These are phyloP conservation scores for Calidris pygmaea DNA, from an alignment of 2,113 vertebrate genomes.

Conservation along the genomic window DNA sequence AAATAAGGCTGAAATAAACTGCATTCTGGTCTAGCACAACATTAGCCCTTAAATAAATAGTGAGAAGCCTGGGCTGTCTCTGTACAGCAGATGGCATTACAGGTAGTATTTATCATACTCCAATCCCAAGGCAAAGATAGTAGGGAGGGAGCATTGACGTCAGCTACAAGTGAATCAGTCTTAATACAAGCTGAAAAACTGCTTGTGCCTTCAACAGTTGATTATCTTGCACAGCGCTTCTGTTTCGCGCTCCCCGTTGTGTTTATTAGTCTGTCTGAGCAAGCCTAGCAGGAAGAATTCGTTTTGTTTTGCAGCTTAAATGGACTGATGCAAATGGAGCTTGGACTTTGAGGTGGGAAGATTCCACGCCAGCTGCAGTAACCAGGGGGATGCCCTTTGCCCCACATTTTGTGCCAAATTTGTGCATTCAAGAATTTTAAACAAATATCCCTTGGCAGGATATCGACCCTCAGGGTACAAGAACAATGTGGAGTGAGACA, in stretches of 20 bases:
- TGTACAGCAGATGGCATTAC: slow-evolving; percentile 62
- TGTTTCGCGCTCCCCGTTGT: not conserved
- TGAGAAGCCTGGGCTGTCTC: not conserved
- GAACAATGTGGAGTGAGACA: not conserved
- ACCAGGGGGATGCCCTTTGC: slow-evolving; percentile 60
- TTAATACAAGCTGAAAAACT: slow-evolving; percentile 11
- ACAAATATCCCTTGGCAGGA: slow-evolving; percentile 41
- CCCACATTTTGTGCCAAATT: slow-evolving; percentile 49
- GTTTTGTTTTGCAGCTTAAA: slow-evolving; percentile 23
- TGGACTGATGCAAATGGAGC: slow-evolving; percentile 8
- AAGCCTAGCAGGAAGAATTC: slow-evolving; percentile 10
- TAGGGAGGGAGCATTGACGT: not conserved
- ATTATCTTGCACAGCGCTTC: not conserved
- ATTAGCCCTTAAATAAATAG: slow-evolving; percentile 11
- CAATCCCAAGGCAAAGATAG: not conserved
- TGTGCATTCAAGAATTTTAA: slow-evolving; percentile 45
- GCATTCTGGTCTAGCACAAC: not conserved
- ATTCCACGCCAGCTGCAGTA: slow-evolving; percentile 49
- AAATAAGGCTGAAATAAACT: slow-evolving; percentile 36
- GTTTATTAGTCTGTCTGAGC: not conserved
- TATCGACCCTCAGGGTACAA: not conserved
- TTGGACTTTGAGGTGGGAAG: slow-evolving; percentile 69
- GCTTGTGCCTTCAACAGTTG: not conserved
- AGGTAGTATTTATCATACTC: slow-evolving; percentile 48
- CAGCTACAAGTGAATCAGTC: slow-evolving; percentile 36